These are phyloP conservation scores for Eulacestoma nigropectus DNA, from an alignment of 2,113 vertebrate genomes.

Conservation along the genomic window DNA sequence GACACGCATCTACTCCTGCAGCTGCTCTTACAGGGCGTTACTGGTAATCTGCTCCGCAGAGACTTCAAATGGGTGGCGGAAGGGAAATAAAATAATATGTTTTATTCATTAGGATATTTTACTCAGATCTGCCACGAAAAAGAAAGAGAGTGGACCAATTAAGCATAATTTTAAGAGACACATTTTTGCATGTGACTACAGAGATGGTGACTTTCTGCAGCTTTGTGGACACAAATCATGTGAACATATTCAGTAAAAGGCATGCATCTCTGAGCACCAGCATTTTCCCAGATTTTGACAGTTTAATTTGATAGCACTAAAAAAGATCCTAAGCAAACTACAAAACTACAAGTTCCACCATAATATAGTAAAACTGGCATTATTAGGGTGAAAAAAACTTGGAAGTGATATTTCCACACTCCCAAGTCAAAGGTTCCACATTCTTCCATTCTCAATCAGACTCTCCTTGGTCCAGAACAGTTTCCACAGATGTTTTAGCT, in stretches of 20 bases:
- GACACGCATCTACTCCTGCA: neutral
- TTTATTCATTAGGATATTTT: neutral
- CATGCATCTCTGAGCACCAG: neutral
- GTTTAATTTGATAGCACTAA: neutral
- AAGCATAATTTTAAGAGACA: neutral
- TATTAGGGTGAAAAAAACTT: neutral
- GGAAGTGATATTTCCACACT: neutral
- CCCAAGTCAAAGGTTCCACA: neutral
- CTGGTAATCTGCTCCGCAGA: neutral
- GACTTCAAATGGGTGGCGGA: rapidly evolving
- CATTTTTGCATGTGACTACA: neutral
- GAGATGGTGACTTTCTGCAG: neutral
- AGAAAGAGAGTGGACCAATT: neutral
- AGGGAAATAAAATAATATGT: neutral
- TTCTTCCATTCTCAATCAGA: neutral
- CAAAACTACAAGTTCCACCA: neutral
- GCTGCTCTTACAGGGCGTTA: neutral
- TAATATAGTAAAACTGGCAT: neutral
- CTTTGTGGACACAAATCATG: neutral
- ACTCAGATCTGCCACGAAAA: neutral
- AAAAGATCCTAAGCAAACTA: neutral
- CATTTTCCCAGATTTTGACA: neutral
- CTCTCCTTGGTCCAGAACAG: neutral
- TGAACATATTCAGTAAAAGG: neutral
- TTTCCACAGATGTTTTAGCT: neutral